Percentiles rank a stretch among this genome's conserved stretches.
These are phyloP conservation scores for Protonemura montana DNA, from an alignment of 2,888 invertebrate genomes.

Conservation along the genomic window DNA sequence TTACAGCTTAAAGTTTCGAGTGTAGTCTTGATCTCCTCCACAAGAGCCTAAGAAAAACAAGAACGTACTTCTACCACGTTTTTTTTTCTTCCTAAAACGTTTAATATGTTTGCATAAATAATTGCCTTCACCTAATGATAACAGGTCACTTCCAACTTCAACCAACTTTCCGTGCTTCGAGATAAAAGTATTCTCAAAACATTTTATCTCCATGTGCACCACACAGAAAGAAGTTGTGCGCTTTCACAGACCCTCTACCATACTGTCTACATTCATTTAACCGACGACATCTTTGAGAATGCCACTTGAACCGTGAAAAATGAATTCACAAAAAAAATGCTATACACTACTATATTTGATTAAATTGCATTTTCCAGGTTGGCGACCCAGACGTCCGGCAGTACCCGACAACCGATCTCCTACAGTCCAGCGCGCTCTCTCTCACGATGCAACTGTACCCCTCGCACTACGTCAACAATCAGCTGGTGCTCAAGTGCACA, in stretches of 20 bases:
- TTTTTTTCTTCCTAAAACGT: not conserved
- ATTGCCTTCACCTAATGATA: not conserved
- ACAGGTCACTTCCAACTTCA: not conserved
- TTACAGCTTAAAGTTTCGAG: not conserved
- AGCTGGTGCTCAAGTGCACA: constrained; percentile 74
- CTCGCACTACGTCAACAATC: constrained; percentile 68
- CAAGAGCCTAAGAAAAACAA: not conserved
- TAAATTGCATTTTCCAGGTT: constrained; percentile 53
- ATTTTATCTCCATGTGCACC: not conserved
- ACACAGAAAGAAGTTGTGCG: not conserved
- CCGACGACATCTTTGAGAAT: not conserved
- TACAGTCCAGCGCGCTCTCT: constrained; percentile 67
- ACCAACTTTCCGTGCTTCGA: not conserved
- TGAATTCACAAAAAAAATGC: not conserved
- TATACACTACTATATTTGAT: not conserved
- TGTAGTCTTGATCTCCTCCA: not conserved
- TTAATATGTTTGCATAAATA: not conserved
- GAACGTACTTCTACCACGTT: not conserved
- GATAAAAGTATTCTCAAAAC: not conserved
- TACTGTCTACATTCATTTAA: not conserved
- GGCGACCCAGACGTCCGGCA: constrained; percentile 53
- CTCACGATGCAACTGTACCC: constrained; percentile 67
- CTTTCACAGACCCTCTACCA: not conserved
- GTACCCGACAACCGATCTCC: constrained; percentile 51
- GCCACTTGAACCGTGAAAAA: not conserved